phyloP scores from a whole-genome alignment of 2,113 vertebrate genomes.

The Leptosomus discolor region DNA sequence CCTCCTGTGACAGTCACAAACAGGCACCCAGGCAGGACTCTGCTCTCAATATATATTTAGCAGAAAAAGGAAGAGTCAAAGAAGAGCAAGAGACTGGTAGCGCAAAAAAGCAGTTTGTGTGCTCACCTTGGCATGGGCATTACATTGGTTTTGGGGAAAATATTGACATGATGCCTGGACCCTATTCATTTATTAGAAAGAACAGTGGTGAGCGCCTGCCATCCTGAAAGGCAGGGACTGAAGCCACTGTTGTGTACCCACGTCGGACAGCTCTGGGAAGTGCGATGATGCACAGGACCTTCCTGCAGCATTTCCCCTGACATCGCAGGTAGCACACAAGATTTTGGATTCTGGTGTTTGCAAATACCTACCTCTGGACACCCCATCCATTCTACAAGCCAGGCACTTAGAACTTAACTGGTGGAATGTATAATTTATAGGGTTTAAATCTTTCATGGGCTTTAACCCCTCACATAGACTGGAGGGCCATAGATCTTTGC shows the following conservation, averaged over 20 bases:
- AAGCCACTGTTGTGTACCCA: not conserved
- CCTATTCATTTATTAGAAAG: not conserved
- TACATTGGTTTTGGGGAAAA: not conserved
- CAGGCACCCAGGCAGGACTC: not conserved
- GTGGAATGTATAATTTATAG: not conserved
- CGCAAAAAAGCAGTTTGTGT: not conserved
- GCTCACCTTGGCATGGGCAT: not conserved
- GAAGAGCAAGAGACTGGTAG: not conserved
- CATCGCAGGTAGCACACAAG: not conserved
- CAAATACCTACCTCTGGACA: not conserved
- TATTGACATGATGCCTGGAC: not conserved
- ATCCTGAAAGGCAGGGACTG: not conserved
- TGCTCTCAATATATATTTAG: not conserved
- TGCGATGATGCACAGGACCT: accelerated
- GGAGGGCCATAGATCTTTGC: not conserved
- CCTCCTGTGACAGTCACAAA: not conserved
- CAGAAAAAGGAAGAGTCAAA: not conserved
- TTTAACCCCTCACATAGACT: not conserved
- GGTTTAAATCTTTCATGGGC: not conserved
- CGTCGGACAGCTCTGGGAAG: not conserved
- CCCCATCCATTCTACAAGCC: not conserved
- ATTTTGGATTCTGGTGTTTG: not conserved
- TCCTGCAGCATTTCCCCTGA: not conserved
- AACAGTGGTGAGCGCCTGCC: not conserved
- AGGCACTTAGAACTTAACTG: not conserved